Percentiles rank a stretch among this genome's conserved stretches.
phyloP scores from a whole-genome alignment of 2,113 vertebrate genomes.

The Nestor notabilis region DNA sequence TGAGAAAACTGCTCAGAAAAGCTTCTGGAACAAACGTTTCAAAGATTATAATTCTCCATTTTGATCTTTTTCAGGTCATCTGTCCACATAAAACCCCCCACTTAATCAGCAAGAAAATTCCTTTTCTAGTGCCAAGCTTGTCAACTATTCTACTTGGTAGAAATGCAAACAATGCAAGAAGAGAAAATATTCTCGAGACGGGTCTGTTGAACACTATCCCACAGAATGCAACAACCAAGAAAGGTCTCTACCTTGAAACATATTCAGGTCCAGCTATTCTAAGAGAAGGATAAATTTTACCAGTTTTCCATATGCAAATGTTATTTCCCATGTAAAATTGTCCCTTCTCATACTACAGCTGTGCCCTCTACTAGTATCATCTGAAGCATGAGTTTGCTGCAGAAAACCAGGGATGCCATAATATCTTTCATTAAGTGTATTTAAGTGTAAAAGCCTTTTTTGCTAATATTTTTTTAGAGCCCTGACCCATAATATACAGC shows the following conservation, averaged over 20 bases:
- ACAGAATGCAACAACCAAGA: not conserved
- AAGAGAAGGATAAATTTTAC: not conserved
- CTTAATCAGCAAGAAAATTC: constrained; percentile 29
- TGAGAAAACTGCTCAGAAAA: not conserved
- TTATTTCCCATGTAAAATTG: not conserved
- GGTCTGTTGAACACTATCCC: not conserved
- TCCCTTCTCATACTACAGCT: not conserved
- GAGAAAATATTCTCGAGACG: not conserved
- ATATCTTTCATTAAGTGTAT: not conserved
- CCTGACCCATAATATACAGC: not conserved
- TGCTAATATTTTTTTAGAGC: not conserved
- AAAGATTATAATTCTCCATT: not conserved
- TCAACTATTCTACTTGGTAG: not conserved
- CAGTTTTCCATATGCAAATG: not conserved
- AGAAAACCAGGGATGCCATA: not conserved
- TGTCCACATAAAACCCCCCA: not conserved
- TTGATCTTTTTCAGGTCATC: constrained; percentile 16
- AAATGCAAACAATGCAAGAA: not conserved
- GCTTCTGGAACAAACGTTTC: not conserved
- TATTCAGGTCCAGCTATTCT: not conserved
- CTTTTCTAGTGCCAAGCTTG: not conserved
- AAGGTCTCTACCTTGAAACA: not conserved
- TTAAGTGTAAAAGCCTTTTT: not conserved
- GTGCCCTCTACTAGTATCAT: not conserved
- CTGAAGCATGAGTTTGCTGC: not conserved